Evolutionary conservation across 2,888 invertebrate genomes (phyloP).

Genomic region (Chironomus riparius): DNA sequence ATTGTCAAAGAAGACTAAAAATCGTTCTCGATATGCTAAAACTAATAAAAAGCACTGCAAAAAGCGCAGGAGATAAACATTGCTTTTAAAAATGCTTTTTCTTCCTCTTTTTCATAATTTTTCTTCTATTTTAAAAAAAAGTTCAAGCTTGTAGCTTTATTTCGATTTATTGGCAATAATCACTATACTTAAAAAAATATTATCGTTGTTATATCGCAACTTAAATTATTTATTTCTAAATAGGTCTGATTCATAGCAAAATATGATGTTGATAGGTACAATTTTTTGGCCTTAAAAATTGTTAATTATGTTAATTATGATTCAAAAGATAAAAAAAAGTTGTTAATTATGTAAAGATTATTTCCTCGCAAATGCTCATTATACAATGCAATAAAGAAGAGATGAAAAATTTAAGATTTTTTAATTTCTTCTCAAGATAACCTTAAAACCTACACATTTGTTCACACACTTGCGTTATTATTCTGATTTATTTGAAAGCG

Average conservation of each 20-base stretch:
- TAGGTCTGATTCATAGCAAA: background rate
- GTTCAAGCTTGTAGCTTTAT: background rate
- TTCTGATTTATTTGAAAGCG: background rate
- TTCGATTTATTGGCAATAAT: background rate
- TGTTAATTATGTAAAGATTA: background rate
- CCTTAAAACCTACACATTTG: background rate
- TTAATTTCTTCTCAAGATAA: background rate
- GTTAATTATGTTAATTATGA: background rate
- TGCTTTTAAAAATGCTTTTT: background rate
- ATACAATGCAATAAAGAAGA: background rate
- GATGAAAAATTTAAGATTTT: background rate
- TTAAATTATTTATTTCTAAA: background rate
- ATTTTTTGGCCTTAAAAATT: background rate
- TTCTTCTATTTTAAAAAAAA: background rate
- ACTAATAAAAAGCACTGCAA: background rate
- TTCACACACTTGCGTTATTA: background rate
- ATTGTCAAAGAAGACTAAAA: background rate
- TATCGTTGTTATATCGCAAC: background rate
- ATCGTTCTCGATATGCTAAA: slow-evolving; percentile 10
- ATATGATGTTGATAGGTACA: background rate
- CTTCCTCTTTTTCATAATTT: too few species aligned
- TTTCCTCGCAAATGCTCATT: background rate
- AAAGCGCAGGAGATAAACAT: background rate
- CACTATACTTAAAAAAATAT: background rate
- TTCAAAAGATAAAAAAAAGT: background rate